These are phyloP conservation scores for Uropetala carovei DNA, from an alignment of 2,888 invertebrate genomes.

Conservation along the genomic window DNA sequence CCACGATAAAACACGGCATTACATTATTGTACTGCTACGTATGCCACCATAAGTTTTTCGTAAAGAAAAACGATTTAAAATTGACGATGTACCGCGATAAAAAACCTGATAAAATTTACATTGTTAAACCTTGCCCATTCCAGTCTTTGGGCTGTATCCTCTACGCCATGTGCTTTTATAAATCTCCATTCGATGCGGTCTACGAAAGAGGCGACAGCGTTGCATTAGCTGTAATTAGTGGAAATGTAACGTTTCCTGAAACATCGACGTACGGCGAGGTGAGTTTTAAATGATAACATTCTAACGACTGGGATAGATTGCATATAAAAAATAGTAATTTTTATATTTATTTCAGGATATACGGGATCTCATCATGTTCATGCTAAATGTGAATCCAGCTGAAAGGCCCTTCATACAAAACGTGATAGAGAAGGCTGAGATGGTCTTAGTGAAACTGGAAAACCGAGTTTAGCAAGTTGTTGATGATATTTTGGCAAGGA, in stretches of 20 bases:
- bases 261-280: constrained; percentile 81
- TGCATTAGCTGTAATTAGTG: constrained; percentile 88
- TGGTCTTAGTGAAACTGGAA: constrained; percentile 79
- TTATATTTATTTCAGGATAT: constrained; percentile 78
- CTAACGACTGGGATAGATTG: constrained; percentile 41
- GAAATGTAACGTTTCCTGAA: constrained; percentile 84
- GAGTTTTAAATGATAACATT: constrained; percentile 68
- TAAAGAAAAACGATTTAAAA: too few species aligned
- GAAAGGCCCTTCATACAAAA: constrained; percentile 87
- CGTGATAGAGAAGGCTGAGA: constrained; percentile 81
- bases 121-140: background rate
- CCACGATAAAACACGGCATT: too few species aligned
- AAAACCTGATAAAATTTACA: background rate
- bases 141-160: constrained; percentile 91
- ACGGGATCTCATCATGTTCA: constrained; percentile 82
- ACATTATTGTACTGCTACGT: too few species aligned
- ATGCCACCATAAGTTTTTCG: too few species aligned
- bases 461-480: constrained; percentile 76
- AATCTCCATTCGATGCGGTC: constrained; percentile 90
- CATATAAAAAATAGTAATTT: constrained; percentile 34
- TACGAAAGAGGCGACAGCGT: constrained; percentile 92
- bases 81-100: background rate
- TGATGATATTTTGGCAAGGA: background rate
- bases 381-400: constrained; percentile 85
- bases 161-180: constrained; percentile 90